Evolutionary conservation across 2,113 vertebrate species (phyloP).

Genomic region (Sitta europaea): DNA sequence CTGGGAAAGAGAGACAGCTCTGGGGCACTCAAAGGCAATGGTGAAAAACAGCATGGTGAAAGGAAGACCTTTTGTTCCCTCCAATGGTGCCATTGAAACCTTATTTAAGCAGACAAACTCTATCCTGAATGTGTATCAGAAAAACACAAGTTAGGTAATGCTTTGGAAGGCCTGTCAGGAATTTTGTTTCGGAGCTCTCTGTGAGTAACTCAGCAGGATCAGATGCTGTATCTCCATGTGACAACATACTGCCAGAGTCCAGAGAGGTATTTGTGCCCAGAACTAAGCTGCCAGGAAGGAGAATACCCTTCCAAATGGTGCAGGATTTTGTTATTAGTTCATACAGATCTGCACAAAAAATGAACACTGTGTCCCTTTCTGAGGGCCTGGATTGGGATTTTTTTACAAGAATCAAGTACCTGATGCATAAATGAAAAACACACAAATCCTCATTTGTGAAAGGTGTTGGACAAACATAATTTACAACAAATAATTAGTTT

Average conservation of each 20-base stretch:
- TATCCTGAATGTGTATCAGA: not conserved
- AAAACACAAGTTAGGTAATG: slow-evolving; percentile 13
- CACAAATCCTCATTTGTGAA: not conserved
- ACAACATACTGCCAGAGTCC: not conserved
- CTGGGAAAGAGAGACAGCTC: not conserved
- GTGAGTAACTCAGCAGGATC: not conserved
- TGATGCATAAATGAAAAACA: not conserved
- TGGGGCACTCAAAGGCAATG: not conserved
- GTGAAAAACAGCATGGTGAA: not conserved
- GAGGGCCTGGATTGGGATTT: not conserved
- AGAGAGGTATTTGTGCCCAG: slow-evolving; percentile 9
- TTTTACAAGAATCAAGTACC: not conserved
- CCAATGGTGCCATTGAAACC: not conserved
- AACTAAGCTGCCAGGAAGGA: slow-evolving; percentile 10
- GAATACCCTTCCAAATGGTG: slow-evolving; percentile 11
- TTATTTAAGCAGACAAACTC: not conserved
- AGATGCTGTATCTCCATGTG: slow-evolving; percentile 24
- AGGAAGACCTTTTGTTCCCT: not conserved
- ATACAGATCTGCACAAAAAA: not conserved
- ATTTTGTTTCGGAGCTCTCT: not conserved
- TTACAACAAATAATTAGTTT: not conserved
- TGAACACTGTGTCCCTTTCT: not conserved
- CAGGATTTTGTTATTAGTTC: not conserved
- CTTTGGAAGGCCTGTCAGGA: slow-evolving; percentile 3
- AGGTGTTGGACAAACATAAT: not conserved